These are phyloP conservation scores for Cyclargus thomasi DNA, from an alignment of 1,140 invertebrate species.

Conservation along the genomic window DNA sequence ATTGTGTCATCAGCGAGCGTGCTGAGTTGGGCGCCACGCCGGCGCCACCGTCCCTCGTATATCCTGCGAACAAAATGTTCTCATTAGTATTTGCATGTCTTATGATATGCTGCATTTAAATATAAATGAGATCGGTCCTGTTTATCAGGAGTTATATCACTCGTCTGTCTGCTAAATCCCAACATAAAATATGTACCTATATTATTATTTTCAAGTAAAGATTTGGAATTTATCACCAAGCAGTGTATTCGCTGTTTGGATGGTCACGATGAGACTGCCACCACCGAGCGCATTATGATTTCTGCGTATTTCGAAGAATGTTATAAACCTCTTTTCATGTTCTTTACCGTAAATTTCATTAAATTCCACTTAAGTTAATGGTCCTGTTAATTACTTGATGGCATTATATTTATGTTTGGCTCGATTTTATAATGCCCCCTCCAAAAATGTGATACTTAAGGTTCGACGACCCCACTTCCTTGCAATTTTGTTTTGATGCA, in stretches of 20 bases:
- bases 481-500: not conserved
- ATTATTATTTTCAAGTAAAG: too few relatives aligned
- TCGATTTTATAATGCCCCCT: not conserved
- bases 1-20: conserved; percentile 63
- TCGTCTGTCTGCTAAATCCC: not conserved
- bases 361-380: not conserved
- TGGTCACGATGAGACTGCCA: not conserved
- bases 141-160: not conserved
- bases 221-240: too few relatives aligned
- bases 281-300: not conserved
- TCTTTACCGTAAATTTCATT: not conserved
- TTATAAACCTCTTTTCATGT: not conserved
- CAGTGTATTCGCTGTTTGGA: not conserved
- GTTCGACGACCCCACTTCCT: not conserved
- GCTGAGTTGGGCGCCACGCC: conserved; percentile 49
- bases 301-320: not conserved
- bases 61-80: conserved; percentile 42
- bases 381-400: not conserved
- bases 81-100: conserved; percentile 17
- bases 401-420: not conserved
- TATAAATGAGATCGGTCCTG: not conserved
- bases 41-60: conserved; percentile 44
- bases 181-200: too few relatives aligned
- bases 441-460: not conserved
- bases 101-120: conserved; percentile 4